These are phyloP conservation scores for Scalopus aquaticus DNA, from an alignment of 2,113 vertebrate genomes.

Conservation along the genomic window DNA sequence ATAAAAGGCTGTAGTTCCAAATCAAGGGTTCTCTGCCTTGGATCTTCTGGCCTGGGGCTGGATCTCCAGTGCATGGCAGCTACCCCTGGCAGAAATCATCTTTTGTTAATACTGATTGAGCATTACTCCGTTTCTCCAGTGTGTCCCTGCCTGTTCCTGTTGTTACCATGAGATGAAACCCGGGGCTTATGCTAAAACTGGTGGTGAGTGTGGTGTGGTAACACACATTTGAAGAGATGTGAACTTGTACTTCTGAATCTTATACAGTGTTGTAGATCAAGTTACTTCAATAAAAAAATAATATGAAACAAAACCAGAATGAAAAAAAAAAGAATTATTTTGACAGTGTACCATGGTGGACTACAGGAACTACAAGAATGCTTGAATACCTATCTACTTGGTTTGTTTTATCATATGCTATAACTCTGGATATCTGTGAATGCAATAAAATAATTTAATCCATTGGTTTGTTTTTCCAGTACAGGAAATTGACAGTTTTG, in stretches of 20 bases:
- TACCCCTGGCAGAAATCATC: neutral
- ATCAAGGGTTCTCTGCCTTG: neutral
- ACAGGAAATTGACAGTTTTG: neutral
- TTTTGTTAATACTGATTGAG: neutral
- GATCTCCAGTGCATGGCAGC: neutral
- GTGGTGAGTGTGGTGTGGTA: too few species aligned
- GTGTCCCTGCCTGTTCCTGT: too few species aligned
- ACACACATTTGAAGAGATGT: too few species aligned
- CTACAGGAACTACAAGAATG: neutral
- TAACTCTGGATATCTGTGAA: neutral
- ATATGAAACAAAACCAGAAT: neutral
- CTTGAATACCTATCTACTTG: neutral
- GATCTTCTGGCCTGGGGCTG: neutral
- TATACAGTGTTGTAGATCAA: too few species aligned
- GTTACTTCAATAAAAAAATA: too few species aligned
- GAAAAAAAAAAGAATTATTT: neutral
- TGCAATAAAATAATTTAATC: neutral
- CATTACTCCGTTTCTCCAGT: neutral
- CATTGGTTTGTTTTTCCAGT: neutral
- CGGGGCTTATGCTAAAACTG: too few species aligned
- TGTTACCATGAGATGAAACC: neutral
- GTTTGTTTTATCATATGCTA: neutral
- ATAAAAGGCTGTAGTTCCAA: neutral
- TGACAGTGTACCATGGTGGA: neutral
- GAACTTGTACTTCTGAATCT: too few species aligned